These are phyloP conservation scores for Glaucomys volans DNA, from an alignment of 2,113 vertebrate genomes.

Conservation along the genomic window DNA sequence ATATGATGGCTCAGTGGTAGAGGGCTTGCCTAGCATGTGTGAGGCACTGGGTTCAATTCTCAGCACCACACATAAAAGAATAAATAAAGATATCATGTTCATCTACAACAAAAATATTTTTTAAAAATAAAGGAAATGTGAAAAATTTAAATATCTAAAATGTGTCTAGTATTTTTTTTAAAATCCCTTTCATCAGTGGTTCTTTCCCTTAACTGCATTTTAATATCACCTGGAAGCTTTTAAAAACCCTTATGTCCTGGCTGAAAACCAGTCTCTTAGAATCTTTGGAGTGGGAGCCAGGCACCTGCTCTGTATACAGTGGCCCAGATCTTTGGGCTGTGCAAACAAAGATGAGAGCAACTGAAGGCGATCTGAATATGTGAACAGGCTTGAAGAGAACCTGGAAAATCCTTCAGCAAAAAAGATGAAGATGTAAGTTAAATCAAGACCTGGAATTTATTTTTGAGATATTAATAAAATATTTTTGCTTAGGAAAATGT, in stretches of 20 bases:
- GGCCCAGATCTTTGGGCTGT: background rate
- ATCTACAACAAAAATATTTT: too few relatives aligned
- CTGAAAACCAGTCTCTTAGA: background rate
- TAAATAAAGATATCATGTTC: too few relatives aligned
- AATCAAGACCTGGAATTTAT: background rate
- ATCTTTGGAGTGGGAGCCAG: background rate
- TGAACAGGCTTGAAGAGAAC: background rate
- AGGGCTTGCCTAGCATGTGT: too few relatives aligned
- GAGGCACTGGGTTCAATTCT: too few relatives aligned
- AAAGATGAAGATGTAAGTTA: background rate
- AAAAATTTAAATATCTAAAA: background rate
- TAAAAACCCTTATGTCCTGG: background rate
- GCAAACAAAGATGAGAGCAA: background rate
- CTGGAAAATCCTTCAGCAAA: background rate
- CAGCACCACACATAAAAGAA: too few relatives aligned
- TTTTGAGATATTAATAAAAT: background rate
- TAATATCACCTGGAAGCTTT: background rate
- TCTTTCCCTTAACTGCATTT: background rate
- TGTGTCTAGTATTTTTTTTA: background rate
- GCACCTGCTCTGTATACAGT: background rate
- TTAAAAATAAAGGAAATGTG: background rate
- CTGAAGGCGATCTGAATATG: background rate
- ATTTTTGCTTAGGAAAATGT: background rate
- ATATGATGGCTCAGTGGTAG: background rate
- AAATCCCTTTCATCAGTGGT: background rate